Evolutionary conservation across 1,140 invertebrate genomes (phyloP).

Genomic region (Saccostrea cuccullata): DNA sequence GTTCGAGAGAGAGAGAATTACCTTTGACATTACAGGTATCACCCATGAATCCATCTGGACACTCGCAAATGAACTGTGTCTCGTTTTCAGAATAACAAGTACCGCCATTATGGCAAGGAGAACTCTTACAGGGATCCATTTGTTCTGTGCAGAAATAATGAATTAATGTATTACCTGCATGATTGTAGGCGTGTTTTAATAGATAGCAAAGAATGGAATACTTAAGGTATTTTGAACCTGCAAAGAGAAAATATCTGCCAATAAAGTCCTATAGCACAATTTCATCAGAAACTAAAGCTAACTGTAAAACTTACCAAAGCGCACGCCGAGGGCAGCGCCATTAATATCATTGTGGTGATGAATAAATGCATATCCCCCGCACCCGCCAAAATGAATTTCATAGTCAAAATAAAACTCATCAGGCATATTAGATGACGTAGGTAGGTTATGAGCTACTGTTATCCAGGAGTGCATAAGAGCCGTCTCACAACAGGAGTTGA

Average conservation of each 20-base stretch:
- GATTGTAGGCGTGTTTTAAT: too few species aligned
- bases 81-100: conserved; percentile 45
- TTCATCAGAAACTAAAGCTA: neutral
- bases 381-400: conserved; percentile 55
- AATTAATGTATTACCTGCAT: too few species aligned
- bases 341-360: conserved; percentile 40
- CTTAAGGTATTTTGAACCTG: neutral
- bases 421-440: conserved; percentile 30
- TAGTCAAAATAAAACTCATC: conserved; percentile 51
- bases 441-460: conserved; percentile 17
- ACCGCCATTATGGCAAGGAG: conserved; percentile 50
- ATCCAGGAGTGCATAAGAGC: conserved; percentile 47
- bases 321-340: conserved; percentile 49
- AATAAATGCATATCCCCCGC: conserved; percentile 53
- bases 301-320: conserved; percentile 44
- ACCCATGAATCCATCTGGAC: neutral
- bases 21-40: conserved; percentile 18
- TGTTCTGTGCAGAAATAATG: conserved; percentile 1
- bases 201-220: too few species aligned
- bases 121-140: conserved; percentile 44
- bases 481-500: conserved; percentile 41
- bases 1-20: neutral
- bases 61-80: conserved; percentile 39
- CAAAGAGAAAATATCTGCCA: neutral
- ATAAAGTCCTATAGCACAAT: neutral